These are phyloP conservation scores for Orthosia gothica DNA, from an alignment of 2,888 invertebrate species.

Conservation along the genomic window DNA sequence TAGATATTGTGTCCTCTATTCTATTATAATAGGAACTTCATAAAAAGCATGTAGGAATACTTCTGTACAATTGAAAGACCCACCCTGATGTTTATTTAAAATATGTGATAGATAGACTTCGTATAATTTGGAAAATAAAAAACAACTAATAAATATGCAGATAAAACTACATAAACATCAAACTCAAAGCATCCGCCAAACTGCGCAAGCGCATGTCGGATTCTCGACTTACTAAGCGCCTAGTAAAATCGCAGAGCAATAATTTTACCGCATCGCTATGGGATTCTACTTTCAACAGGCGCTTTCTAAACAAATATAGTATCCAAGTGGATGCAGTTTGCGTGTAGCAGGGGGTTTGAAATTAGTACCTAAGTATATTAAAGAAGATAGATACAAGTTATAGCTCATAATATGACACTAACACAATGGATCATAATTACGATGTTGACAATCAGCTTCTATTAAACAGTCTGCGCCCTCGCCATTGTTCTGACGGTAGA, in stretches of 20 bases:
- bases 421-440: slow-evolving; percentile 56
- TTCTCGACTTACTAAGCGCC: slow-evolving; percentile 33
- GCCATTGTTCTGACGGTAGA: slow-evolving; percentile 80
- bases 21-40: background rate
- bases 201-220: slow-evolving; percentile 13
- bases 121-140: background rate
- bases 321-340: background rate
- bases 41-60: slow-evolving; percentile 1
- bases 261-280: slow-evolving; percentile 7
- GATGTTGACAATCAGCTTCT: slow-evolving; percentile 63
- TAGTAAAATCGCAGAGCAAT: slow-evolving; percentile 52
- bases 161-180: background rate
- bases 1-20: slow-evolving; percentile 37
- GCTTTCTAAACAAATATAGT: background rate
- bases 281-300: slow-evolving; percentile 32
- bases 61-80: background rate
- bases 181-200: background rate
- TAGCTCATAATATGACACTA: slow-evolving; percentile 16
- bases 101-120: background rate
- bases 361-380: slow-evolving; percentile 5
- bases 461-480: slow-evolving; percentile 68
- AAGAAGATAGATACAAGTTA: slow-evolving; percentile 16
- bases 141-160: background rate
- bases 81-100: background rate
- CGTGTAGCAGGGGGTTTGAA: background rate